Base-by-base conservation (phyloP, 2,797 vertebrate species). In the Sebastes dallii region DNA sequence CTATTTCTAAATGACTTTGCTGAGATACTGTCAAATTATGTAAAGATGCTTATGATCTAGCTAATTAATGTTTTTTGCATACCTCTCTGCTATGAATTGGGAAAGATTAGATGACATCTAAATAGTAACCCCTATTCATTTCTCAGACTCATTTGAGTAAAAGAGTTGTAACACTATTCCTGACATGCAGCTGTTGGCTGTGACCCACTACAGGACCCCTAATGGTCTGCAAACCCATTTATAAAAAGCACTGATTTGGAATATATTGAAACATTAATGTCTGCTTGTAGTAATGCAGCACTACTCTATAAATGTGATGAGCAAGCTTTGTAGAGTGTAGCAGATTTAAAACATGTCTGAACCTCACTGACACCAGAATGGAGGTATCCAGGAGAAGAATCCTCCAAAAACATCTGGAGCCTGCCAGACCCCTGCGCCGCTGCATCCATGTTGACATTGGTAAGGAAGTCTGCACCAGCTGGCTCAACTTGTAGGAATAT, bases 391-490 rank as follows among this genome's bases (percentile, higher is more conserved):
- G 89, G 59, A 94, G 87, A 86, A 90, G 89, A 80, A 36, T 90
- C 67, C 52, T 94, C 60, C 86, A 83, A 7, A 95, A 93, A 66
- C 92, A 95, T 50, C 89, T 96, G 82, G 91, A 96, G 84, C 96
- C 95, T n/a, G 96, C 96, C 0, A 95, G 96, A 83, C 96, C 96
- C 3, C 88, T 96, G 25, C 95, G 95, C 7, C 95, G 95, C 67
- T 77, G 86, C 75, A 81, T 85, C 66, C 90, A 83, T 3, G 50
- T 66, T 12, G 79, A 89, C 58, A 83, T 80, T 24, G 92, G 95
- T 95, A 82, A 88, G 83, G 70, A 18, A 36, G 8, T 30, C 8
- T 34, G 46, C 8, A 34, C 13, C 25, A 25, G 16, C 4, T 66
- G 27, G 3, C 42, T 6, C 27, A 10, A 65, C 2, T 3, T 32